A percentile compares a stretch with the other conserved stretches of the same genome.
Conservation (phyloP, 2,113 vertebrate species). For the Plotosus lineatus region DNA sequence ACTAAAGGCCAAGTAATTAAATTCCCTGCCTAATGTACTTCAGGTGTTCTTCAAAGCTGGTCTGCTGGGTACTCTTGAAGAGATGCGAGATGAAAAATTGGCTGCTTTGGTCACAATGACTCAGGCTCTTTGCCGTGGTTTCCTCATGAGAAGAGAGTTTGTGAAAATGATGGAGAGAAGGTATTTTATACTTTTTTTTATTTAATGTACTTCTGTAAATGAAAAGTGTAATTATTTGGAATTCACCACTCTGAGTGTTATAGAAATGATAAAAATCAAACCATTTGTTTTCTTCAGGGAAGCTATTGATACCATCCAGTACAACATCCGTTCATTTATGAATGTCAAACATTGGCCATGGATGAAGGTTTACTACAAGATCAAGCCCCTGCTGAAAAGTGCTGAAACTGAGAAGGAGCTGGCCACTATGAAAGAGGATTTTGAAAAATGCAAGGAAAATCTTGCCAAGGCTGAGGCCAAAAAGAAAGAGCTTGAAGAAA, state of each 20-base stretch:
- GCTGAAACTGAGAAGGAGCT: slow-evolving; percentile 56
- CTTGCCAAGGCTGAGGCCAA: slow-evolving; percentile 44
- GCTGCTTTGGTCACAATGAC: slow-evolving; percentile 81
- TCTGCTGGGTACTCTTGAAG: slow-evolving; percentile 80
- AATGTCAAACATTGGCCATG: slow-evolving; percentile 57
- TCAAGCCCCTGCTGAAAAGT: slow-evolving; percentile 56
- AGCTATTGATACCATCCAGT: slow-evolving; percentile 46
- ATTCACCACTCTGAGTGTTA: neutral
- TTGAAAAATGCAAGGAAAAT: slow-evolving; percentile 43
- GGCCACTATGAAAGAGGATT: slow-evolving; percentile 49
- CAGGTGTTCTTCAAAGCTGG: slow-evolving; percentile 90
- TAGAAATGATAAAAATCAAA: neutral
- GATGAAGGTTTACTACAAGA: slow-evolving; percentile 57
- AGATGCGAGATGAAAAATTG: slow-evolving; percentile 85
- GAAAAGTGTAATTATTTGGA: neutral
- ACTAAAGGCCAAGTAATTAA: neutral
- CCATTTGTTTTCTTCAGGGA: slow-evolving; percentile 17
- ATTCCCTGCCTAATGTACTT: neutral
- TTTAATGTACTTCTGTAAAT: neutral
- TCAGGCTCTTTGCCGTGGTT: slow-evolving; percentile 79
- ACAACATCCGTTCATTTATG: slow-evolving; percentile 56
- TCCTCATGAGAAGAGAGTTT: slow-evolving; percentile 74
- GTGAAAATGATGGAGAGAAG: slow-evolving; percentile 78
- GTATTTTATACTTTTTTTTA: slow-evolving; percentile 48
- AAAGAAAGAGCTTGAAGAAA: slow-evolving; percentile 53